These are phyloP conservation scores for Eristalinus sepulchralis DNA, from an alignment of 2,888 invertebrate genomes.

Conservation along the genomic window DNA sequence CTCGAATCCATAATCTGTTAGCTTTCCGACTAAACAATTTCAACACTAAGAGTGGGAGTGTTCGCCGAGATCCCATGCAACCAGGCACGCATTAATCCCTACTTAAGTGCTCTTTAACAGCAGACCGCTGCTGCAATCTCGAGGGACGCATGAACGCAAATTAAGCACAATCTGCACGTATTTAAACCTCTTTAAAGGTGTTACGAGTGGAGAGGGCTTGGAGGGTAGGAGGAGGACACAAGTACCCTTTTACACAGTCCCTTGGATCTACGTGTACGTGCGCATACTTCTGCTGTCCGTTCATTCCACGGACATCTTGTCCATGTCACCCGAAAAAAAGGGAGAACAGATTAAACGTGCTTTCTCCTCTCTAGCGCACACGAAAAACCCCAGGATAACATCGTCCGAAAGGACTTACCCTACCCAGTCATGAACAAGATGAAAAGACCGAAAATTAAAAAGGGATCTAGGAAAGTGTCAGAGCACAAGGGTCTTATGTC, in stretches of 20 bases:
- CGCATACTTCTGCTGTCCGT: neutral
- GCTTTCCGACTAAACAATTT: neutral
- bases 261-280: neutral
- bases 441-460: neutral
- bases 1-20: no score
- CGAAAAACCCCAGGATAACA: neutral
- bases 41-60: neutral
- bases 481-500: constrained; percentile 2
- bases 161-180: neutral
- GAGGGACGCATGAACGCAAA: neutral
- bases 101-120: neutral
- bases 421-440: neutral
- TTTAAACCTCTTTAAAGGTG: neutral
- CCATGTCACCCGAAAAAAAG: neutral
- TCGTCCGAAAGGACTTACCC: neutral
- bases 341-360: neutral
- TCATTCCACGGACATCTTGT: neutral
- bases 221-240: no score
- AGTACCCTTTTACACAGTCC: neutral
- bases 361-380: neutral
- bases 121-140: neutral
- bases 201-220: no score
- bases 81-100: neutral
- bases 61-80: neutral
- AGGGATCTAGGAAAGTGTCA: neutral